Conservation (phyloP, 2,113 vertebrate species). For the Atractosteus spatula region DNA sequence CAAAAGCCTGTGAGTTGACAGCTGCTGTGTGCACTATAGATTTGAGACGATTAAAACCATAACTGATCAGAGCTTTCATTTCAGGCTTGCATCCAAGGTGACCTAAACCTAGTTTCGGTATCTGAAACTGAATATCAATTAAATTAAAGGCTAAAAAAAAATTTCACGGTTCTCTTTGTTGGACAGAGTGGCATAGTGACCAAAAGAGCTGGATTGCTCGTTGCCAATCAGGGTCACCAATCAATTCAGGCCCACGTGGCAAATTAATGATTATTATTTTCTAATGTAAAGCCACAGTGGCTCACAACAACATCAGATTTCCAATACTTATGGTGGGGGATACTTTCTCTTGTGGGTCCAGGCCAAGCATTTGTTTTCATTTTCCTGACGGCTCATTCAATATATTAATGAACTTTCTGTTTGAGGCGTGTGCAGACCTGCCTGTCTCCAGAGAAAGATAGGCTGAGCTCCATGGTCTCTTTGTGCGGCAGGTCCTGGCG, state of each 20-base stretch:
- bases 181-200: no score
- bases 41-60: no score
- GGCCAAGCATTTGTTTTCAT: constrained; percentile 2
- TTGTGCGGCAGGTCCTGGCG: neutral
- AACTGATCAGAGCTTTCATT: no score
- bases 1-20: no score
- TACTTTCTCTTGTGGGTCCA: neutral
- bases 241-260: constrained; percentile 29
- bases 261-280: constrained; percentile 53
- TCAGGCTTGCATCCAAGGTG: no score
- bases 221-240: constrained; percentile 52
- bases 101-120: no score
- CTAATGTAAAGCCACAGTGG: constrained; percentile 48
- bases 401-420: neutral
- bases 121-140: no score
- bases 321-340: constrained; percentile 33
- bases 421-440: neutral
- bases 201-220: neutral
- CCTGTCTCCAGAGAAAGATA: constrained; percentile 1
- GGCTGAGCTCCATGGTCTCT: neutral
- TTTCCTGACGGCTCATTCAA: constrained; percentile 2
- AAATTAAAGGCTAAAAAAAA: no score
- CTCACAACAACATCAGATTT: constrained; percentile 40
- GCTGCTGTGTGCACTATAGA: no score
- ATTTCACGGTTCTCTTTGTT: no score